Percentiles rank a stretch among this genome's conserved stretches.
phyloP scores from a whole-genome alignment of 2,797 vertebrate species.

The Varecia variegata region DNA sequence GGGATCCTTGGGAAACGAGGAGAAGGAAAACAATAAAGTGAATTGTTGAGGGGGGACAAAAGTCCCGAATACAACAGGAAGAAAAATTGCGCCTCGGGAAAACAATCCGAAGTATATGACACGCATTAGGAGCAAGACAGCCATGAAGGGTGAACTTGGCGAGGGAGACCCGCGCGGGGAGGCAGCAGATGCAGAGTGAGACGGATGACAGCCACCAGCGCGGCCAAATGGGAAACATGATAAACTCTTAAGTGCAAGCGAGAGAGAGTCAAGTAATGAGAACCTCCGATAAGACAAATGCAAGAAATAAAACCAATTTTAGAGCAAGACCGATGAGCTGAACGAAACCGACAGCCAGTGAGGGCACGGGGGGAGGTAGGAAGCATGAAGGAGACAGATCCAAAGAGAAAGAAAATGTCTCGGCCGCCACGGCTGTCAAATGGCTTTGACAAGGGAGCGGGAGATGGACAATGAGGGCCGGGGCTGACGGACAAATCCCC shows the following conservation, averaged over 20 bases:
- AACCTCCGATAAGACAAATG: constrained; percentile 48
- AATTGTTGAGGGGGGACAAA: neutral
- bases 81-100: neutral
- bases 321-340: neutral
- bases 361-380: neutral
- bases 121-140: neutral
- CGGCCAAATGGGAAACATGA: neutral
- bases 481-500: neutral
- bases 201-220: neutral
- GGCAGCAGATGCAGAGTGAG: neutral
- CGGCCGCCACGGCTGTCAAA: neutral
- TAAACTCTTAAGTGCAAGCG: neutral
- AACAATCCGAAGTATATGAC: constrained; percentile 15
- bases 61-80: neutral
- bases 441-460: constrained; percentile 24
- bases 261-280: constrained; percentile 38
- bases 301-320: constrained; percentile 41
- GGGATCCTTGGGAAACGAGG: neutral
- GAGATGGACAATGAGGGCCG: neutral
- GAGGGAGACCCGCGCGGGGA: neutral
- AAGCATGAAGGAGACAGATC: constrained; percentile 50
- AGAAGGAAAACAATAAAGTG: neutral
- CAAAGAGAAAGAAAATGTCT: constrained; percentile 44
- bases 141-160: neutral
- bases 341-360: neutral